A percentile compares a stretch with the other conserved stretches of the same genome.
phyloP scores from a whole-genome alignment of 2,888 invertebrate genomes.

The Gymnosoma rotundatum region DNA sequence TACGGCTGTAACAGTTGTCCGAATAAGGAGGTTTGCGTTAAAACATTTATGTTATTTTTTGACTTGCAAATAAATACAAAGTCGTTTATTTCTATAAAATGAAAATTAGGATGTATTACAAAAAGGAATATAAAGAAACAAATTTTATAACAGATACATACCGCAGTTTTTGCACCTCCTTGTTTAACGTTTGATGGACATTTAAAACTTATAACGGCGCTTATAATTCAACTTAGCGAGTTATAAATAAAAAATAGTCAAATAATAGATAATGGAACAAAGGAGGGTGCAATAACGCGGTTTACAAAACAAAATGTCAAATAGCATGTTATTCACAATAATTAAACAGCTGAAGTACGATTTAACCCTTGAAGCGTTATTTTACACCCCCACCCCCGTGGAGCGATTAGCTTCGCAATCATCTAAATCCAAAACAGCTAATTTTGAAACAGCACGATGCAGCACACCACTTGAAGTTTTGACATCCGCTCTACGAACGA shows the following conservation, averaged over 20 bases:
- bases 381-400: neutral
- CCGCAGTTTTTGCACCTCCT: neutral
- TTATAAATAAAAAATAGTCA: neutral
- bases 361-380: neutral
- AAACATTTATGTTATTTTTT: too few relatives aligned
- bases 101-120: too few relatives aligned
- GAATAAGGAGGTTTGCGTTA: too few relatives aligned
- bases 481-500: neutral
- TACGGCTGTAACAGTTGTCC: slow-evolving; percentile 11
- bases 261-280: neutral
- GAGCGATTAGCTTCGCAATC: neutral
- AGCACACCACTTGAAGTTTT: neutral
- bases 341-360: neutral
- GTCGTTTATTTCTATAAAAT: too few relatives aligned
- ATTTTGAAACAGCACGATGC: neutral
- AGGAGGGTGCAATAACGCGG: neutral
- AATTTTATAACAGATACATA: neutral
- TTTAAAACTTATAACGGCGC: neutral
- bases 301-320: neutral
- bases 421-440: neutral
- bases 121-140: too few relatives aligned
- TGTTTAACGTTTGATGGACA: neutral
- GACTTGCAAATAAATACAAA: too few relatives aligned
- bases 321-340: neutral
- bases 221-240: neutral